Conservation (phyloP, 2,797 vertebrate genomes). For the Chelon auratus region DNA sequence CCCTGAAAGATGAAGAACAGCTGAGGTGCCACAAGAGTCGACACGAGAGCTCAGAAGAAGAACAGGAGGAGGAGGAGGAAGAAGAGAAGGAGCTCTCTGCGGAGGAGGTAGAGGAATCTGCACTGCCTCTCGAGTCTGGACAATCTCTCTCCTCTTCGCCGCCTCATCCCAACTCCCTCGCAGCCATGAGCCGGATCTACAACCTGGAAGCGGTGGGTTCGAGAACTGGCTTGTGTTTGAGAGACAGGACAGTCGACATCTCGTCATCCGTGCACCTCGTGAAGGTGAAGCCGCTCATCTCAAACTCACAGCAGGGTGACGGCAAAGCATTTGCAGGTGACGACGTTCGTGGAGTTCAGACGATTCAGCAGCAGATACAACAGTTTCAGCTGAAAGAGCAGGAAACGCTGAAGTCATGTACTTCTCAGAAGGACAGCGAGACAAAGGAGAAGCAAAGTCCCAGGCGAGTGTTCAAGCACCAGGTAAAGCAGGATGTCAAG, state of each 20-base stretch:
- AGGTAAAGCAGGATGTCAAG: conserved; percentile 47
- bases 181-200: conserved; percentile 86
- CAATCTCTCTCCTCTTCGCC: conserved; percentile 64
- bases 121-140: conserved; percentile 51
- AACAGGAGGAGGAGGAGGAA: conserved; percentile 36
- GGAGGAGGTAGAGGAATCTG: conserved; percentile 61
- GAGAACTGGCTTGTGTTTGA: conserved; percentile 74
- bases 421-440: conserved; percentile 49
- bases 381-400: conserved; percentile 81
- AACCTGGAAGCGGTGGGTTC: conserved; percentile 79
- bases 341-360: conserved; percentile 69
- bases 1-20: conserved; percentile 64
- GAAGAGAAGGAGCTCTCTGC: conserved; percentile 48
- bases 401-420: conserved; percentile 60
- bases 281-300: conserved; percentile 69
- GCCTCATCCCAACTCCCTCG: conserved; percentile 63
- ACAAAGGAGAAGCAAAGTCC: conserved; percentile 48
- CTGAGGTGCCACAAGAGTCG: conserved; percentile 35
- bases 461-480: conserved; percentile 50
- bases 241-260: conserved; percentile 71
- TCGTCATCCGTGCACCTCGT: conserved; percentile 70
- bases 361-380: conserved; percentile 82
- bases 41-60: conserved; percentile 48
- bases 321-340: conserved; percentile 62
- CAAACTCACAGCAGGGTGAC: conserved; percentile 60